A percentile compares a stretch with the other conserved stretches of the same genome.
Evolutionary conservation across 1,140 invertebrate genomes (phyloP).

Genomic region (Nylanderia fulva): DNA sequence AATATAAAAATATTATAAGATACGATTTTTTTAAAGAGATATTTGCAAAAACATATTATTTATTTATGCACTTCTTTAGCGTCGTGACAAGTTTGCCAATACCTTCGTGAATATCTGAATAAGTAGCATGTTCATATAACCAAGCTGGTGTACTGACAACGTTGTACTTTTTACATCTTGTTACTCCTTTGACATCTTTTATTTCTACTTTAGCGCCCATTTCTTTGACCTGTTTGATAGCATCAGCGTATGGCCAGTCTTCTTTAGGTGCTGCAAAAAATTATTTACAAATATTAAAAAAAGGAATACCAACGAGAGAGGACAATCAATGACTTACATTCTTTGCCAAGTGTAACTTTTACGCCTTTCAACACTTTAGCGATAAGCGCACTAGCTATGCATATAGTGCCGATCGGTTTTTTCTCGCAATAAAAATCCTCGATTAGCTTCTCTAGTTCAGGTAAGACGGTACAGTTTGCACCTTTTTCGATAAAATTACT

Average conservation of each 20-base stretch:
- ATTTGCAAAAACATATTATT: background rate
- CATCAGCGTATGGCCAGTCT: slow-evolving; percentile 87
- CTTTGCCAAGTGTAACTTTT: slow-evolving; percentile 87
- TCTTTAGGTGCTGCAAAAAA: slow-evolving; percentile 81
- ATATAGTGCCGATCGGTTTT: slow-evolving; percentile 88
- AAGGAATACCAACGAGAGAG: background rate
- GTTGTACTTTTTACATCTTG: slow-evolving; percentile 85
- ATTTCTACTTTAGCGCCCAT: slow-evolving; percentile 86
- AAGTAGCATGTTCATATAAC: slow-evolving; percentile 86
- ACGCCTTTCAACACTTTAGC: slow-evolving; percentile 86
- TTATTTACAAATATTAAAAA: background rate
- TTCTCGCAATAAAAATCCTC: slow-evolving; percentile 86
- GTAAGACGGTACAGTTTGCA: slow-evolving; percentile 85
- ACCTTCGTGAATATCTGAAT: slow-evolving; percentile 87
- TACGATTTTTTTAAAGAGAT: background rate
- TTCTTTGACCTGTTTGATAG: slow-evolving; percentile 84
- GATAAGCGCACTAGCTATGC: slow-evolving; percentile 87
- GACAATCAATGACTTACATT: slow-evolving; percentile 73
- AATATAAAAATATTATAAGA: background rate
- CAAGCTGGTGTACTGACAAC: slow-evolving; percentile 88
- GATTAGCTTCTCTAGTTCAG: slow-evolving; percentile 86
- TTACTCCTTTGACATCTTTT: slow-evolving; percentile 84
- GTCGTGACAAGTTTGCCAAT: slow-evolving; percentile 86
- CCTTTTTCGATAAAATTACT: slow-evolving; percentile 88
- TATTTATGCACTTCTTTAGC: slow-evolving; percentile 69